phyloP scores from a whole-genome alignment of 2,113 vertebrate genomes.

The Urocolius indicus region DNA sequence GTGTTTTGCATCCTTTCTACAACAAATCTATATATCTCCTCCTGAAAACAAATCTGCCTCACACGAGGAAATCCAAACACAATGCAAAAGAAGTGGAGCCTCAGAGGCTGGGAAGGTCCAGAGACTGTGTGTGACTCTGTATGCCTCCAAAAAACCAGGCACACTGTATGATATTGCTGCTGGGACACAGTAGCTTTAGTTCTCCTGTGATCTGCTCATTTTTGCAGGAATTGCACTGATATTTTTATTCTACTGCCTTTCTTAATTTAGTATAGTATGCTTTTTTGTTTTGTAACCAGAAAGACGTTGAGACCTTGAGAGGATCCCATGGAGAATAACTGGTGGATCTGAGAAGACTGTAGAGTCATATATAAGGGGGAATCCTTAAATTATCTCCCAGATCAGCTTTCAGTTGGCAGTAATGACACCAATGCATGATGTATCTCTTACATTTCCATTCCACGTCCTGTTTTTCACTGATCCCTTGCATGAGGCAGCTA shows the following conservation, averaged over 20 bases:
- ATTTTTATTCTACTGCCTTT: background rate
- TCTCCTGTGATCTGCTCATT: background rate
- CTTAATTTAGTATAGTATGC: background rate
- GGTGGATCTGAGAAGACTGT: background rate
- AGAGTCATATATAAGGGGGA: too few relatives aligned
- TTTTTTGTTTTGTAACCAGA: background rate
- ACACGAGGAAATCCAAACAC: background rate
- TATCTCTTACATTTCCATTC: background rate
- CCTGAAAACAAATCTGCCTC: background rate
- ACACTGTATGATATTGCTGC: background rate
- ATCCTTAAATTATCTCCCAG: background rate
- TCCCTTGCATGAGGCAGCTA: background rate
- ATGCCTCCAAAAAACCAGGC: accelerated
- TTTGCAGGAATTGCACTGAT: constrained; percentile 5
- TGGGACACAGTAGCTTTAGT: background rate
- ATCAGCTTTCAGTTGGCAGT: background rate
- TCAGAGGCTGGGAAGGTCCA: background rate
- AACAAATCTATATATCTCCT: background rate
- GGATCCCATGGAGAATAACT: background rate
- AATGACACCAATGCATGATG: background rate
- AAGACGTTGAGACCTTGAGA: background rate
- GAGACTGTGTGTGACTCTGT: background rate
- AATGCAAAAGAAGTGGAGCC: background rate
- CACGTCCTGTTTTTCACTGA: background rate
- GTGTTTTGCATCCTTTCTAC: background rate